Evolutionary conservation across 2,888 invertebrate genomes (phyloP).

Genomic region (Enoplolaimus lenunculus): DNA sequence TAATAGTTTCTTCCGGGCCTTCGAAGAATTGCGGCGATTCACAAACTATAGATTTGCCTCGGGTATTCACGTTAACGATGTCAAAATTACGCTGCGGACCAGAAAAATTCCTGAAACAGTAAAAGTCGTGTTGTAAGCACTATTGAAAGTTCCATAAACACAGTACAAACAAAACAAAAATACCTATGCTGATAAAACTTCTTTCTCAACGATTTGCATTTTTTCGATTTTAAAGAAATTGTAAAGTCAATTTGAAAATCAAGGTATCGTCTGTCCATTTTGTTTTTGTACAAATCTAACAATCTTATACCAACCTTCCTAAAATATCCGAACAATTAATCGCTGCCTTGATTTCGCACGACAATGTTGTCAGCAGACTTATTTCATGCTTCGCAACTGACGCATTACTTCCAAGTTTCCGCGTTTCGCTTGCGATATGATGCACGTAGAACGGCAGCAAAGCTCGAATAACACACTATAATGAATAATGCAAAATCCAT

Average conservation of each 20-base stretch:
- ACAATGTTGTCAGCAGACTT: conserved; percentile 76
- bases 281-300: too few species aligned
- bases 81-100: conserved; percentile 84
- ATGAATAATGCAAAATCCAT: too few species aligned
- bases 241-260: too few species aligned
- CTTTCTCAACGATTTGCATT: too few species aligned
- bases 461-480: conserved; percentile 80
- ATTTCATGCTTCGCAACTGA: conserved; percentile 64
- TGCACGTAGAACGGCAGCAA: conserved; percentile 86
- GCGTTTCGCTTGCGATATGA: conserved; percentile 74
- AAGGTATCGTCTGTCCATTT: too few species aligned
- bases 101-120: conserved; percentile 60
- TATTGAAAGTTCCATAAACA: too few species aligned
- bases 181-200: too few species aligned
- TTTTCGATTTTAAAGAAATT: too few species aligned
- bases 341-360: conserved; percentile 81
- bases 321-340: conserved; percentile 90
- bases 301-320: conserved; percentile 62
- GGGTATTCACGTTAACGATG: conserved; percentile 32
- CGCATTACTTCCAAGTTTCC: conserved; percentile 61
- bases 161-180: too few species aligned
- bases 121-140: too few species aligned
- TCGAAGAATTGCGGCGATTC: conserved; percentile 41
- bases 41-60: conserved; percentile 36
- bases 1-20: conserved; percentile 27